Conservation (phyloP, 2,888 invertebrate genomes). For the Tetranychus truncatus region DNA sequence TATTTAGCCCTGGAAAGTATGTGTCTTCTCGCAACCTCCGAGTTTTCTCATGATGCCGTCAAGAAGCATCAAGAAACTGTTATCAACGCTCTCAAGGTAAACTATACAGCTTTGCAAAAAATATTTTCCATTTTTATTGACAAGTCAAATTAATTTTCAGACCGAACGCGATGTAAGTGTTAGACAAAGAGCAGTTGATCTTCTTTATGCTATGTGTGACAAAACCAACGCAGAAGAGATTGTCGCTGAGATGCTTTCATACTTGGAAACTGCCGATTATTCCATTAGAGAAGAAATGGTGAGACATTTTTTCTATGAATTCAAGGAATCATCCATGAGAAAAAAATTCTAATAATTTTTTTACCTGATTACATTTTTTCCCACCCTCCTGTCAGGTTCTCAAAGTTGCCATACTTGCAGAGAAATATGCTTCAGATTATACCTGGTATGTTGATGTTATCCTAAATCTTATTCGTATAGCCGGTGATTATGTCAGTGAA, state of each 20-base stretch:
- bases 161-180: slow-evolving; percentile 98
- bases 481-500: slow-evolving; percentile 97
- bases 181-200: slow-evolving; percentile 88
- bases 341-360: background rate
- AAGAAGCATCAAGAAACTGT: slow-evolving; percentile 99
- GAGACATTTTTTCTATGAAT: slow-evolving; percentile 20
- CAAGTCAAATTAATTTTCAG: slow-evolving; percentile 31
- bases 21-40: slow-evolving; percentile 96
- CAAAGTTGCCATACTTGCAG: slow-evolving; percentile 95
- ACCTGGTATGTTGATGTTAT: slow-evolving; percentile 96
- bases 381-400: slow-evolving; percentile 42
- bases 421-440: slow-evolving; percentile 97
- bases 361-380: background rate
- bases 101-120: slow-evolving; percentile 13
- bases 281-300: slow-evolving; percentile 99
- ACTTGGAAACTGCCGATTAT: slow-evolving; percentile 96
- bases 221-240: slow-evolving; percentile 97
- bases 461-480: slow-evolving; percentile 91
- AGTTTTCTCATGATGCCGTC: slow-evolving; percentile 97
- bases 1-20: slow-evolving; percentile 96
- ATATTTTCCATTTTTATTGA: background rate
- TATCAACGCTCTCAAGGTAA: slow-evolving; percentile 80
- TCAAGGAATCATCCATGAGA: background rate
- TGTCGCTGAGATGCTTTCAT: slow-evolving; percentile 97
- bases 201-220: slow-evolving; percentile 99